Evolutionary conservation across 2,797 vertebrate species (phyloP).

Genomic region (Hydrocynus forskahlii): DNA sequence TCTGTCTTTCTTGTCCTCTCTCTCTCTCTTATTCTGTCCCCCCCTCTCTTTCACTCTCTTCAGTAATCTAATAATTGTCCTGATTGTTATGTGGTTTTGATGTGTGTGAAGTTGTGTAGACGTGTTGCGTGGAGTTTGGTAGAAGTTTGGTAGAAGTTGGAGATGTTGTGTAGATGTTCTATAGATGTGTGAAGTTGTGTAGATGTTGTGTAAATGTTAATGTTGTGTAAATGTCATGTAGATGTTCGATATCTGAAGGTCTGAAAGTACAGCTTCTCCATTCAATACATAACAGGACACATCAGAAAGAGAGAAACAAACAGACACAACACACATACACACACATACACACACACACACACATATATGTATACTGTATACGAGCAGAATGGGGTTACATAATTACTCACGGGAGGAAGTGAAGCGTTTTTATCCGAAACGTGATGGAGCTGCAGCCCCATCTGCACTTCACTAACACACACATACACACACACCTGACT

Average conservation of each 20-base stretch:
- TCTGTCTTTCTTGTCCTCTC: constrained; percentile 9
- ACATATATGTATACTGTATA: background rate
- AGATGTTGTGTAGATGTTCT: too few species aligned
- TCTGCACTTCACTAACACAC: background rate
- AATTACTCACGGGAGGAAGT: background rate
- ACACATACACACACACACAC: constrained; percentile 26
- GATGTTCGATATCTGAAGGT: too few species aligned
- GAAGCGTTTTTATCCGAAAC: background rate
- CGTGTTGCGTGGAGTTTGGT: too few species aligned
- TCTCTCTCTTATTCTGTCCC: background rate
- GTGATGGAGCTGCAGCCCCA: background rate
- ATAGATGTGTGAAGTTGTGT: too few species aligned
- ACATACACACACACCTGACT: background rate
- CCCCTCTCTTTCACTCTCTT: constrained; percentile 50
- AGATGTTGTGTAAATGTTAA: too few species aligned
- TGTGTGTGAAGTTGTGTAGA: too few species aligned
- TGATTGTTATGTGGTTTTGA: too few species aligned
- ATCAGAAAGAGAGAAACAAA: constrained; percentile 15
- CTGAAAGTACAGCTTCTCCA: background rate
- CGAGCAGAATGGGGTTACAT: background rate
- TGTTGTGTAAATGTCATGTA: too few species aligned
- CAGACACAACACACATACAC: constrained; percentile 27
- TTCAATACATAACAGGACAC: background rate
- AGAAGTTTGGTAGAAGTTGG: too few species aligned
- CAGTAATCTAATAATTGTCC: too few species aligned